Base-by-base conservation (phyloP, 2,888 invertebrate species). In the Lepetodrilus schrolli region DNA sequence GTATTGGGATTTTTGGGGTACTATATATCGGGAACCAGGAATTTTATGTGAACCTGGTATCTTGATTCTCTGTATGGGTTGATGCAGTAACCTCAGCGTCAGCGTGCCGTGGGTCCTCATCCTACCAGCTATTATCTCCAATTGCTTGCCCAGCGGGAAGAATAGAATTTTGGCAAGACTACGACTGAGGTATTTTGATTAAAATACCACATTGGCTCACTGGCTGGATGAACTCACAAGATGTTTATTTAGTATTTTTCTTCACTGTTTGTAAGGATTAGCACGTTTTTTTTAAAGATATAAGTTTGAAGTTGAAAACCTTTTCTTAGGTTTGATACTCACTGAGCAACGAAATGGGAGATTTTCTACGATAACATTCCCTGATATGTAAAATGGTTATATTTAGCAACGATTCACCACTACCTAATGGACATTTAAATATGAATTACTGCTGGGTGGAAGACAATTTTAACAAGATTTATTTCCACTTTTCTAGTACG, bases 111-210 rank as follows among this genome's bases (percentile, higher is more conserved):
- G n/a, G n/a, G n/a, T n/a, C 58, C 58, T 21, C 30, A 34, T 30
- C 34, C 30, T 17, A 7, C 30, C 10, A 30, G 7, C 58, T 30
- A 58, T 58, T 58, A 58, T 58, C 58, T 58, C 30, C 5, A 10
- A n/a, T n/a, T n/a, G 10, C 21, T 58, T 30, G 23, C 58, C 5
- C 58, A 58, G 34, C 58, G 34, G 26, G 58, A 58, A 58, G 58
- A 58, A 58, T 58, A 58, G 58, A 17, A n/a, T n/a, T 58, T 58
- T 58, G 58, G 58, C 58, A 58, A 34, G 34, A 34, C n/a, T 8
- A 34, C 26, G 30, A 58, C 17, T 30, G 30, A 58, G 58, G 58
- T 34, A 58, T 58, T 58, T 58, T 58, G 58, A 58, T 58, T 58
- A 58, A 58, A 58, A 58, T 58, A 58, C 58, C 58, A 58, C 58